Evolutionary conservation across 2,113 vertebrate genomes (phyloP), one percentile per base, ranked within the genome.

Genomic region (Ornithorhynchus anatinus): DNA sequence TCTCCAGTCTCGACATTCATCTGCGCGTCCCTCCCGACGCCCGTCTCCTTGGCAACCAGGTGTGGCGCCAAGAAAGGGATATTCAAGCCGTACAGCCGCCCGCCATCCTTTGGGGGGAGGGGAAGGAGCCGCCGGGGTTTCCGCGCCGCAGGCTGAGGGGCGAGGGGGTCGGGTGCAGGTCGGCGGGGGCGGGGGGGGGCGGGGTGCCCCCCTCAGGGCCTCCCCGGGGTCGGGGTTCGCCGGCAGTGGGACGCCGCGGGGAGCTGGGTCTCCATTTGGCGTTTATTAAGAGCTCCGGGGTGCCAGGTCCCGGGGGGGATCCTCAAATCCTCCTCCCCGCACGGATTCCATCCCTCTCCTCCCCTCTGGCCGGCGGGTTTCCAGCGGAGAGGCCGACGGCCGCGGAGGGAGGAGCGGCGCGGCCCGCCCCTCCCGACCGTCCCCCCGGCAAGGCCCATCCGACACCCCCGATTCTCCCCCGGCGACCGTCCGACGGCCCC

Each of bases 381-480:
- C 15, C 25, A 7, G 3, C 27, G 8, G 27, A 29, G 15, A 35
- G 1, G 1, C 14, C 53, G 14, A 4, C 2, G 13, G 36, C 5
- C 38, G 14, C 48, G n/a, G n/a, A n/a, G n/a, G n/a, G n/a, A 52
- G 8, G 13, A 20, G 17, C 8, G n/a, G n/a, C 25, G 25, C 47
- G 31, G 12, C 44, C 25, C 25, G 4, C 33, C 9, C 14, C 29
- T 14, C n/a, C 5, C 3, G 10, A 31, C 16, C n/a, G 8, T 10
- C 19, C 20, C 0, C 22, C 16, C 29, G 19, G 13, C 5, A 23
- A 7, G 3, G 44, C 8, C 12, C 11, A 6, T 8, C 6, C n/a
- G n/a, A n/a, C 11, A 22, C 13, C 6, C 37, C 0, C 0, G 17
- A 5, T 3, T 12, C 14, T 43, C 5, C 22, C 3, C n/a, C 11